Percentiles rank a stretch among this genome's conserved stretches.
phyloP scores from a whole-genome alignment of 2,113 vertebrate genomes.

The Saimiri boliviensis region DNA sequence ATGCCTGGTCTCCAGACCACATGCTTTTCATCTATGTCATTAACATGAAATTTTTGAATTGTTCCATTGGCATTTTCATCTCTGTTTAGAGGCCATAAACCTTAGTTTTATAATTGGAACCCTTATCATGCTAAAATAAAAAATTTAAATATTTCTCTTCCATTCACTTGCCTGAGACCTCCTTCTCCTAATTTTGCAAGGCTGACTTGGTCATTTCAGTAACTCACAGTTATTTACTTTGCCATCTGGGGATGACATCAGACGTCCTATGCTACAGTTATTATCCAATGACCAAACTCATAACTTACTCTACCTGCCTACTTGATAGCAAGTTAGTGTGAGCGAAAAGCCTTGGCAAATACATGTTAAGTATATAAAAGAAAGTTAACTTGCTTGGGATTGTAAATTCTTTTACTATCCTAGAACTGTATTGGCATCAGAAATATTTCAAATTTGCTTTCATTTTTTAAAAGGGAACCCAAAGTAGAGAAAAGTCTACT shows the following conservation, averaged over 20 bases:
- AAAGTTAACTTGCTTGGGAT: slow-evolving; percentile 4
- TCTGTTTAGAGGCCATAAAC: background rate
- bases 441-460: slow-evolving; percentile 44
- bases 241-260: background rate
- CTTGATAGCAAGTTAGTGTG: background rate
- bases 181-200: background rate
- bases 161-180: slow-evolving; percentile 16
- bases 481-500: slow-evolving; percentile 5
- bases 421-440: background rate
- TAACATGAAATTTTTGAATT: slow-evolving; percentile 16
- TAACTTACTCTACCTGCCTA: background rate
- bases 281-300: background rate
- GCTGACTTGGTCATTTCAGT: background rate
- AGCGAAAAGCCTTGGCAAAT: slow-evolving; percentile 44
- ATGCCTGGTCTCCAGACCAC: background rate
- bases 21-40: slow-evolving; percentile 26
- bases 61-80: slow-evolving; percentile 38
- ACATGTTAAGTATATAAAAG: background rate
- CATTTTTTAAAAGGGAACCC: background rate
- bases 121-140: background rate
- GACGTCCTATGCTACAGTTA: background rate
- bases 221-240: background rate
- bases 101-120: background rate
- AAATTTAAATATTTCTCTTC: slow-evolving; percentile 2
- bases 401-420: background rate